Percentiles rank a stretch among this genome's conserved stretches.
These are phyloP conservation scores for Colius striatus DNA, from an alignment of 2,113 vertebrate species.

Conservation along the genomic window DNA sequence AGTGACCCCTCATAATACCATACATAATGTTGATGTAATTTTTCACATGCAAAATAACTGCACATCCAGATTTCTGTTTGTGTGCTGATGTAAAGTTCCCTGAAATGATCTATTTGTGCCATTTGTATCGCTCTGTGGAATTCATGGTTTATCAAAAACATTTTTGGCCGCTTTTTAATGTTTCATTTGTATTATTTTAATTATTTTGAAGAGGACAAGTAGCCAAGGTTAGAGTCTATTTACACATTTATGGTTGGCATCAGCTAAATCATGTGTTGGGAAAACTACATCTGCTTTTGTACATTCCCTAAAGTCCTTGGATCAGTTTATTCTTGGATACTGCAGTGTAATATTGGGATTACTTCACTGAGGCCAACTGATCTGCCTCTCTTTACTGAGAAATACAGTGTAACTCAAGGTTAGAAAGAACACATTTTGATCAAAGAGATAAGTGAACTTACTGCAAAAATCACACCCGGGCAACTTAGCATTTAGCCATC, in stretches of 20 bases:
- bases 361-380: background rate
- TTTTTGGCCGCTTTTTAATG: background rate
- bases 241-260: background rate
- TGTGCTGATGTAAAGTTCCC: background rate
- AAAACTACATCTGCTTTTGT: conserved; percentile 50
- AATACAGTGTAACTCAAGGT: background rate
- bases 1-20: background rate
- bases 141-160: background rate
- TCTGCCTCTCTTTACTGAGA: background rate
- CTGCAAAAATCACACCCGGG: background rate
- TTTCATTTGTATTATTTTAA: background rate
- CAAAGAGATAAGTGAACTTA: background rate
- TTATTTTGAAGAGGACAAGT: background rate
- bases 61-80: background rate
- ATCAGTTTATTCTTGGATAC: background rate
- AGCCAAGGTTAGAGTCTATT: conserved; percentile 17
- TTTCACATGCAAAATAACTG: background rate
- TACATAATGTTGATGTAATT: background rate
- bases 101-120: background rate
- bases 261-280: background rate
- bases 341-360: background rate
- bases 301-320: background rate
- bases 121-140: background rate
- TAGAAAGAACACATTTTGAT: background rate
- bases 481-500: background rate